These are phyloP conservation scores for Pseudonaja textilis DNA, from an alignment of 2,113 vertebrate species.

Conservation along the genomic window DNA sequence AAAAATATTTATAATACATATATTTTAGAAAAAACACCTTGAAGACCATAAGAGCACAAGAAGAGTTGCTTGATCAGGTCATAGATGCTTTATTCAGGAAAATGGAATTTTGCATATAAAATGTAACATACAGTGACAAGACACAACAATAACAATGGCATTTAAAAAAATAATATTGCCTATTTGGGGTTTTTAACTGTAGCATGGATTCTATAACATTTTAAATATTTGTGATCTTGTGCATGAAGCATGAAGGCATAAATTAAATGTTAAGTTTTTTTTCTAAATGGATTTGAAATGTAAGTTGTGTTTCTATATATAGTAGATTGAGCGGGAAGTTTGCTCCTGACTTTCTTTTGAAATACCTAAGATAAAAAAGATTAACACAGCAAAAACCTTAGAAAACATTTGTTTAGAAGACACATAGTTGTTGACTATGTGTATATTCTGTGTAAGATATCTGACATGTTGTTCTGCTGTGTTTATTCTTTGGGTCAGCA, in stretches of 20 bases:
- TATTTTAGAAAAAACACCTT: not conserved
- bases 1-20: not conserved
- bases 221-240: slow-evolving; percentile 17
- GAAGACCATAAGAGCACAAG: not conserved
- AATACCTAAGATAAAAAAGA: not conserved
- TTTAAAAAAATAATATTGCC: slow-evolving; percentile 21
- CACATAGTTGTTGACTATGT: not conserved
- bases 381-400: not conserved
- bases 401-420: not conserved
- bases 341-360: not conserved
- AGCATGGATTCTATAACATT: slow-evolving; percentile 22
- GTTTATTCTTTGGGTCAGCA: not conserved
- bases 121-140: not conserved
- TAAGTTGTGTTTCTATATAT: not conserved
- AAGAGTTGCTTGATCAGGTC: not conserved
- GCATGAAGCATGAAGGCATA: slow-evolving; percentile 56
- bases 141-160: not conserved
- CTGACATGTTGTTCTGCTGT: not conserved
- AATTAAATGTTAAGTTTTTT: not conserved
- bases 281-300: not conserved
- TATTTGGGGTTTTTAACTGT: slow-evolving; percentile 48
- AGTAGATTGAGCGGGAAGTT: not conserved
- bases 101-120: not conserved
- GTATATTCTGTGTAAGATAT: not conserved
- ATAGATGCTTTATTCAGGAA: not conserved